Evolutionary conservation across 2,888 invertebrate genomes (phyloP), one percentile per base, ranked within the genome.

Genomic region (Prosapia bicincta): DNA sequence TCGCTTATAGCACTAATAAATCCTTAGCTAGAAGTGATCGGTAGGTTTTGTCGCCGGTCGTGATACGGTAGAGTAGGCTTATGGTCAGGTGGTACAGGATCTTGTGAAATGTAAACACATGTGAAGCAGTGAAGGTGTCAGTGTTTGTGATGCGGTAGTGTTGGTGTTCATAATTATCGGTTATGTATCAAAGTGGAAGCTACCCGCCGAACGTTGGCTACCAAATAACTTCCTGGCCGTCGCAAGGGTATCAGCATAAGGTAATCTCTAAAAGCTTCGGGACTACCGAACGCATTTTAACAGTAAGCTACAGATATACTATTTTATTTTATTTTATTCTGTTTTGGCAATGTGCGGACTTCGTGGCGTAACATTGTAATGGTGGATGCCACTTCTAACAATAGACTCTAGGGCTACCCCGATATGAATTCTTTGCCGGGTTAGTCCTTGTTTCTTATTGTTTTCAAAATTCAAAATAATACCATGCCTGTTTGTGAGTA

Each of bases 201-300:
- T 78, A 79, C 74, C 78, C 78, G 70, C 77, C 74, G 28, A 71
- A 79, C 43, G 75, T 78, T 24, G 78, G 76, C 75, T 78, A 78
- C 54, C 77, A 77, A 43, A 69, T 77, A 28, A 75, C 81, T 24
- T 77, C 79, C 20, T 81, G 81, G 81, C 80, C 80, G 24, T 76
- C 80, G 72, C 81, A 80, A 76, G 79, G 80, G 76, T 81, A 80
- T 77, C 80, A 80, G 24, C 81, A 81, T 75, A 81, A 81, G 81
- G 81, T 81, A 80, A 79, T 20, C 54, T 20, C 54, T 20, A 54
- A 54, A 20, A 20, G 9, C 54, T 54, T 54, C 54, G 20, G 38
- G 13, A 38, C 38, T 9, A 38, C 38, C 38, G 38, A 38, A 38
- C 38, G 13, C 38, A 38, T 38, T 13, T 38, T 54, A 54, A 54